These are phyloP conservation scores for Hippolais icterina DNA, from an alignment of 2,113 vertebrate genomes.

Conservation along the genomic window DNA sequence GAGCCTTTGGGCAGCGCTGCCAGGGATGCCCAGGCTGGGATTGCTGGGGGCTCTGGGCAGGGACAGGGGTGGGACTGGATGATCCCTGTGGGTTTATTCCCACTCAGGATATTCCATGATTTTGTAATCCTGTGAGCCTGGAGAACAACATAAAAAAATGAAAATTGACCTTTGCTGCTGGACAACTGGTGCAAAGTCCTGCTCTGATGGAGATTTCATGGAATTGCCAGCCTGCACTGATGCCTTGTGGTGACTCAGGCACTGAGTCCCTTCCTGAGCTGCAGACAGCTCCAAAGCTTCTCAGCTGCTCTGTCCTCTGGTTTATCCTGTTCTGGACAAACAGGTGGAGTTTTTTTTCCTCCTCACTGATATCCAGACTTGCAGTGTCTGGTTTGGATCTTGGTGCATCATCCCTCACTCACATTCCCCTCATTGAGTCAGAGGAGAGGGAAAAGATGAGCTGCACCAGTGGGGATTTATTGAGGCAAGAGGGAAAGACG, in stretches of 20 bases:
- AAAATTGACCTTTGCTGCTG: not conserved
- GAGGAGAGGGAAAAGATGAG: not conserved
- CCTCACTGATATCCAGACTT: not conserved
- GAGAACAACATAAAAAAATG: not conserved
- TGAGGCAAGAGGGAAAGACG: not conserved
- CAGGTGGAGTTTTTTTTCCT: not conserved
- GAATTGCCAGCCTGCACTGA: not conserved
- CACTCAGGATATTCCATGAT: accelerated
- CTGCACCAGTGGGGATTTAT: not conserved
- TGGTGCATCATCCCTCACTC: not conserved
- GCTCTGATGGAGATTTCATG: not conserved
- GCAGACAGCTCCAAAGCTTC: not conserved
- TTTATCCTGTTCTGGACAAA: not conserved
- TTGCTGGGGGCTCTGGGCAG: not conserved
- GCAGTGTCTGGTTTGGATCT: not conserved
- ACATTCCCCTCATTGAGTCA: not conserved
- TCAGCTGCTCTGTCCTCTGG: not conserved
- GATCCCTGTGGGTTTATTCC: not conserved
- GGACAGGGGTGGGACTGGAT: too few species aligned
- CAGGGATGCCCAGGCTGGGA: not conserved
- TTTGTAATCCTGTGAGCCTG: not conserved
- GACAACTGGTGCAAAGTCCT: accelerated
- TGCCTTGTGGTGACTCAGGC: accelerated
- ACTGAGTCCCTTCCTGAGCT: not conserved
- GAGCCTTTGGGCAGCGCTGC: not conserved